Percentiles rank a stretch among this genome's conserved stretches.
phyloP scores from a whole-genome alignment of 2,888 invertebrate genomes.

The Oxycera nigricornis region DNA sequence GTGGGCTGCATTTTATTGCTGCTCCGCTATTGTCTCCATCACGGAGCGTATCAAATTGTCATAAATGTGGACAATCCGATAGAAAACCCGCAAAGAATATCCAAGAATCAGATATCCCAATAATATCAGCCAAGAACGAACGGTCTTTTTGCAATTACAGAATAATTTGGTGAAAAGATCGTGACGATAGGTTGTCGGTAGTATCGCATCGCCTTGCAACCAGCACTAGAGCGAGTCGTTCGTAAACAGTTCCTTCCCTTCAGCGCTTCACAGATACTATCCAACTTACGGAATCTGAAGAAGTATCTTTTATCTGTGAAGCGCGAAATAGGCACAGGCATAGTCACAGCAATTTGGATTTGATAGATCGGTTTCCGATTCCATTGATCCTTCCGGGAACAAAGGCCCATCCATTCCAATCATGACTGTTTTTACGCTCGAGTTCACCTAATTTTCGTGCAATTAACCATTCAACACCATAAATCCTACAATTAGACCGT shows the following conservation, averaged over 20 bases:
- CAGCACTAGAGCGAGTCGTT: too few relatives aligned
- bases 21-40: conserved; percentile 20
- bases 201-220: not conserved
- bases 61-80: conserved; percentile 26
- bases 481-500: not conserved
- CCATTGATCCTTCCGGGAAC: not conserved
- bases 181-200: not conserved
- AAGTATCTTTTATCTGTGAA: too few relatives aligned
- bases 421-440: not conserved
- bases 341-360: not conserved
- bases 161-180: conserved; percentile 25
- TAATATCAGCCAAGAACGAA: conserved; percentile 12
- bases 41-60: conserved; percentile 36
- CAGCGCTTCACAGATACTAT: too few relatives aligned
- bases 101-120: conserved; percentile 18
- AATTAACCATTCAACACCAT: not conserved
- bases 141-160: conserved; percentile 17
- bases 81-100: not conserved
- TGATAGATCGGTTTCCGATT: not conserved
- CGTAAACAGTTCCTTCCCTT: too few relatives aligned
- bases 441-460: not conserved
- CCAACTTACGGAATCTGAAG: not conserved
- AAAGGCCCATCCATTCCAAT: not conserved
- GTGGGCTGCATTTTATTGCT: not conserved
- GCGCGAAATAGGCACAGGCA: not conserved